Percentiles rank a stretch among this genome's conserved stretches.
These are phyloP conservation scores for Drosophila antonietae DNA, from an alignment of 2,888 invertebrate species.

Conservation along the genomic window DNA sequence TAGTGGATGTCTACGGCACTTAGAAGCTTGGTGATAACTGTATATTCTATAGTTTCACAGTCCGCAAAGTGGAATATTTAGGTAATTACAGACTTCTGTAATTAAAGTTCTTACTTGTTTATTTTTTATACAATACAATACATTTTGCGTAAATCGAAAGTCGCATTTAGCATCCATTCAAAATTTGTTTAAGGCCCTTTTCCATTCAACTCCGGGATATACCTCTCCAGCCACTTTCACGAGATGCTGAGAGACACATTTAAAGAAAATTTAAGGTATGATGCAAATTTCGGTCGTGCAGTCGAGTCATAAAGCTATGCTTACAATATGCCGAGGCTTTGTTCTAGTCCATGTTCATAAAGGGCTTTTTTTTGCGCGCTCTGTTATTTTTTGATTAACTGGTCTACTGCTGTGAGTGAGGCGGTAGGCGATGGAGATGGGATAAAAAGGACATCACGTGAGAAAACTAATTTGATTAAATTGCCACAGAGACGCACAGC, in stretches of 20 bases:
- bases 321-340: neutral
- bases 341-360: constrained; percentile 2
- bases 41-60: no score
- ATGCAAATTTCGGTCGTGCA: neutral
- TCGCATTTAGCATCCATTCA: no score
- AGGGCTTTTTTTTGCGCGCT: neutral
- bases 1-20: no score
- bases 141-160: no score
- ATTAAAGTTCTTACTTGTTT: no score
- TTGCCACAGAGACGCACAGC: constrained; percentile 81
- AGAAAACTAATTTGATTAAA: constrained; percentile 83
- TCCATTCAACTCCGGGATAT: neutral
- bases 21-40: no score
- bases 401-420: constrained; percentile 32
- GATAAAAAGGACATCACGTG: constrained; percentile 70
- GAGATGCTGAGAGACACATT: neutral
- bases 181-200: neutral
- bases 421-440: neutral
- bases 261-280: neutral
- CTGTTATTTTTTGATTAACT: constrained; percentile 13
- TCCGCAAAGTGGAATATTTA: no score
- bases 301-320: neutral
- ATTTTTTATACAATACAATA: no score
- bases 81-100: no score
- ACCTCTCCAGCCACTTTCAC: neutral